These are phyloP conservation scores for Poicephalus meyeri DNA, from an alignment of 2,113 vertebrate species.

Conservation along the genomic window DNA sequence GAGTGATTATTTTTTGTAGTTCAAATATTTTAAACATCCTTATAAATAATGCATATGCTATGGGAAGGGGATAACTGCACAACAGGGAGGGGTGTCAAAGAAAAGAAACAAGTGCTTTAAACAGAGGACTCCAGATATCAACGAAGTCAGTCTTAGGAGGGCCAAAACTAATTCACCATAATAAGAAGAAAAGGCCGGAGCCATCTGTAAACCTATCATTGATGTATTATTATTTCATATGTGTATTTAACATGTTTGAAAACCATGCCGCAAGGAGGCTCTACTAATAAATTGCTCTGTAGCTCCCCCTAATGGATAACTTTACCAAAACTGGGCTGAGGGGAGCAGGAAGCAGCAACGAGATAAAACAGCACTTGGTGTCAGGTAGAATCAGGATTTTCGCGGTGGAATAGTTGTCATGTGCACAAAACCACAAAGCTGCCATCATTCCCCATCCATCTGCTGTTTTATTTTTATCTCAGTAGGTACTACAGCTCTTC, in stretches of 20 bases:
- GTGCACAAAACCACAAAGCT: not conserved
- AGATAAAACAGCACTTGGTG: not conserved
- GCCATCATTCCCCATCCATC: not conserved
- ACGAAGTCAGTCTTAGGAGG: not conserved
- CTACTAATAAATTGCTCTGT: conserved; percentile 28
- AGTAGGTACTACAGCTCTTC: not conserved
- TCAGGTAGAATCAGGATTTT: not conserved
- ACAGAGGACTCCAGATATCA: accelerated
- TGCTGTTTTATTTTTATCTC: not conserved
- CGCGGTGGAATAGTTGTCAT: not conserved
- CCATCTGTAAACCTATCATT: not conserved
- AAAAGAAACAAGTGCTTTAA: not conserved
- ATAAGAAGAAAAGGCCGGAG: not conserved
- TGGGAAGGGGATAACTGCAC: not conserved
- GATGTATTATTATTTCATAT: not conserved
- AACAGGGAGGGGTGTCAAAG: not conserved
- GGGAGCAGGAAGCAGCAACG: accelerated
- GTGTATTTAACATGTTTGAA: not conserved
- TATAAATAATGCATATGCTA: not conserved
- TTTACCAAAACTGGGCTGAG: not conserved
- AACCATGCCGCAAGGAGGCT: not conserved
- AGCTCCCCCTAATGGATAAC: conserved; percentile 42
- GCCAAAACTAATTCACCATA: not conserved
- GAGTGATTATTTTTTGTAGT: not conserved
- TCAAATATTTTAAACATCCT: not conserved